Percentiles rank a stretch among this genome's conserved stretches.
Conservation (phyloP, 2,888 invertebrate species). For the Ophion ellenae region DNA sequence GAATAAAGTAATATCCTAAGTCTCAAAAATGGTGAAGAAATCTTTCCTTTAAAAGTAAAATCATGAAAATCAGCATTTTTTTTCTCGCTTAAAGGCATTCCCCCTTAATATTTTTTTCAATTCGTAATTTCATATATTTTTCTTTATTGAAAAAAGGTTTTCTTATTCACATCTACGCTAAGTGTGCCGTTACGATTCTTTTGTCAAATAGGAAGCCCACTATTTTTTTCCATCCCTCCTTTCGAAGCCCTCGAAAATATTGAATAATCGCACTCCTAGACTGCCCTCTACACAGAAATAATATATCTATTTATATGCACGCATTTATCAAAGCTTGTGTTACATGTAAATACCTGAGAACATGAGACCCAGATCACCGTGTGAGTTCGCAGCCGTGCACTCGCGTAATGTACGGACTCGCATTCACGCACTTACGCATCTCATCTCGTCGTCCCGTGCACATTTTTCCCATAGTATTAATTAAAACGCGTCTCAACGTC, state of each 20-base stretch:
- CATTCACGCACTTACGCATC: constrained; percentile 61
- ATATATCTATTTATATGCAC: constrained; percentile 18
- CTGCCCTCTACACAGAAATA: background rate
- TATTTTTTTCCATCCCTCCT: background rate
- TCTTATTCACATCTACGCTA: too few species aligned
- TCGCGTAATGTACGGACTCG: constrained; percentile 43
- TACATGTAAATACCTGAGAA: constrained; percentile 62
- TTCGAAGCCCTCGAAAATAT: background rate
- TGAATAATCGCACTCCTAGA: background rate
- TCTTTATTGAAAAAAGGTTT: too few species aligned
- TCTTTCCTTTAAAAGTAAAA: too few species aligned
- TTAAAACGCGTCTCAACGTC: constrained; percentile 65
- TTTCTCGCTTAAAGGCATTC: too few species aligned
- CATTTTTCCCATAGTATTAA: constrained; percentile 72
- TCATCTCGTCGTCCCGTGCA: constrained; percentile 48
- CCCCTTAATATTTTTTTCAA: too few species aligned
- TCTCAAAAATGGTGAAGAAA: too few species aligned
- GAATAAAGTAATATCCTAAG: too few species aligned
- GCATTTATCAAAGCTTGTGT: constrained; percentile 50
- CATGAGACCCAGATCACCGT: constrained; percentile 44
- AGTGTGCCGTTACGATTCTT: too few species aligned
- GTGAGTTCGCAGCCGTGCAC: constrained; percentile 7
- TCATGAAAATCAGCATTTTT: too few species aligned
- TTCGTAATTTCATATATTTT: too few species aligned
- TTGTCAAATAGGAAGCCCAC: too few species aligned